Conservation (phyloP, 2,888 invertebrate species). For the Heliconius sara region DNA sequence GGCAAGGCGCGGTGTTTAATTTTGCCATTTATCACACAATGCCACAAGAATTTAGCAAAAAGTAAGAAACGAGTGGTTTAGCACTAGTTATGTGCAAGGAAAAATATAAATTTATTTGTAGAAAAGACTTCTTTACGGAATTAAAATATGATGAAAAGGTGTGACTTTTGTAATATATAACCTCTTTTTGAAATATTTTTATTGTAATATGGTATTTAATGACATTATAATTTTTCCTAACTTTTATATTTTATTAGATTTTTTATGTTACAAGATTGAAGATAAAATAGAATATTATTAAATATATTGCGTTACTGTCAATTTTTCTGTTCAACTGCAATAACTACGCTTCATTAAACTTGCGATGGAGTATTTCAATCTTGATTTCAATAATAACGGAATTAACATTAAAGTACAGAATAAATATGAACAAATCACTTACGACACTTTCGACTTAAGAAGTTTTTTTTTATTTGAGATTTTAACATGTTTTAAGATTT, state of each 20-base stretch:
- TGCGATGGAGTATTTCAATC: conserved; percentile 23
- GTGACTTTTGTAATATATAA: too few relatives aligned
- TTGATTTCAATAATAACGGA: conserved; percentile 23
- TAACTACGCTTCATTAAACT: conserved; percentile 32
- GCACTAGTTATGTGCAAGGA: too few relatives aligned
- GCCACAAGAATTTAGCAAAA: too few relatives aligned
- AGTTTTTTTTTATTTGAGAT: not conserved
- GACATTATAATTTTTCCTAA: too few relatives aligned
- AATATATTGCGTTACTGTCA: conserved; percentile 12
- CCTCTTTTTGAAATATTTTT: too few relatives aligned
- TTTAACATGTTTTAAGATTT: not conserved
- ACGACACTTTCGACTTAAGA: not conserved
- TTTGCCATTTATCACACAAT: too few relatives aligned
- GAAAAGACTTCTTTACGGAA: too few relatives aligned
- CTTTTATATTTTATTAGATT: not conserved
- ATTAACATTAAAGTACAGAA: not conserved
- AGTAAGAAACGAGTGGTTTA: too few relatives aligned
- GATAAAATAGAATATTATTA: conserved; percentile 7
- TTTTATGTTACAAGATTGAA: not conserved
- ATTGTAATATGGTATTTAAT: too few relatives aligned
- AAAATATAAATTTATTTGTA: too few relatives aligned
- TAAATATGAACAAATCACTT: conserved; percentile 17
- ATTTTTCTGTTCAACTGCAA: conserved; percentile 15
- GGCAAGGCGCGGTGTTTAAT: too few relatives aligned
- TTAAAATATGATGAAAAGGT: too few relatives aligned